Conservation (phyloP, 2,113 vertebrate genomes). For the Chlamydotis undulata region DNA sequence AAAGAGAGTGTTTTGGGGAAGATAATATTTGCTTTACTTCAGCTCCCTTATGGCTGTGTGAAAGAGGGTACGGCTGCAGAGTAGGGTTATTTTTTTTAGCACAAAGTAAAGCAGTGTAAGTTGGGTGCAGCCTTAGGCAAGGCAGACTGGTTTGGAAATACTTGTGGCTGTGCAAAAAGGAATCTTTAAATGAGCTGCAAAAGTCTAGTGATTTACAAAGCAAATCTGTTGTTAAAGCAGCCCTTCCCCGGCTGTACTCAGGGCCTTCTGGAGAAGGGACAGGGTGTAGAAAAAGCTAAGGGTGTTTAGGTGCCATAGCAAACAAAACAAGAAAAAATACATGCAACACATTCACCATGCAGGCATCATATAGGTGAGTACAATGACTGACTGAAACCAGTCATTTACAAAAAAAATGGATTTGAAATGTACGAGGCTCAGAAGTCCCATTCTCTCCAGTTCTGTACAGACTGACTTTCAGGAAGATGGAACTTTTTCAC, state of each 20-base stretch:
- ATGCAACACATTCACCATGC: neutral
- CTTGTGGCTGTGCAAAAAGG: neutral
- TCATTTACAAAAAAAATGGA: neutral
- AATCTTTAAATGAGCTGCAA: neutral
- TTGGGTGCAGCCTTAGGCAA: neutral
- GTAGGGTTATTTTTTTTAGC: neutral
- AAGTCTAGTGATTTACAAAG: neutral
- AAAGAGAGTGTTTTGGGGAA: neutral
- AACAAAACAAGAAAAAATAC: neutral
- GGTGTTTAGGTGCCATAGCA: neutral
- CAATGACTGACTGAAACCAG: neutral
- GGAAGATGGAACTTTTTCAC: neutral
- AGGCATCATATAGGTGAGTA: neutral
- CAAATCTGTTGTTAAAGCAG: neutral
- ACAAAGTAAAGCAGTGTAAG: neutral
- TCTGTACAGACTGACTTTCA: neutral
- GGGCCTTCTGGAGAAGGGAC: neutral
- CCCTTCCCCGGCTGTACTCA: neutral
- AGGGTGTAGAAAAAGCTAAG: neutral
- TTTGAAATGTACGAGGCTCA: neutral
- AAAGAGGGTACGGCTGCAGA: neutral
- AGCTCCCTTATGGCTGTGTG: neutral
- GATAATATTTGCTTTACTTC: neutral
- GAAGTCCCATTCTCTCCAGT: neutral
- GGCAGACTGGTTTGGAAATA: neutral